These are phyloP conservation scores for Neomicropteryx cornuta DNA, from an alignment of 1,140 invertebrate species.

Conservation along the genomic window DNA sequence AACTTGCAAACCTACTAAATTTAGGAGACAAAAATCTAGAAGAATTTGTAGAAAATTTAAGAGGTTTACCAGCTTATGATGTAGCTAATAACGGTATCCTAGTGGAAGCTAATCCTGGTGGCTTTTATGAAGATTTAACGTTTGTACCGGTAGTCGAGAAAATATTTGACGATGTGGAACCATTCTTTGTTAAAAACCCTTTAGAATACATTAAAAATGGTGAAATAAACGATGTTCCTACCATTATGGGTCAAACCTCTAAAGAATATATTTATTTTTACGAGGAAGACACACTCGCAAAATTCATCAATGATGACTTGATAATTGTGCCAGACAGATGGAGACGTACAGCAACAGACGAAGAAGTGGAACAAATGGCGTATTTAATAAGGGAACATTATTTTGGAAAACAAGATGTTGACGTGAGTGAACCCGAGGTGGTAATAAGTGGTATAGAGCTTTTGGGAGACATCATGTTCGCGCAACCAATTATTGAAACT, in stretches of 20 bases:
- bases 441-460: too few species aligned
- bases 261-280: neutral
- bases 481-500: too few species aligned
- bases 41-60: neutral
- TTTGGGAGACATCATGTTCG: too few species aligned
- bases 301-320: neutral
- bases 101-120: neutral
- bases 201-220: neutral
- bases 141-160: neutral
- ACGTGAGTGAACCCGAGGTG: too few species aligned
- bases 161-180: neutral
- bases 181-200: neutral
- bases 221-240: neutral
- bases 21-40: neutral
- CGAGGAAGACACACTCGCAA: neutral
- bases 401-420: too few species aligned
- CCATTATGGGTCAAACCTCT: neutral
- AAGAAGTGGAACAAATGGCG: neutral
- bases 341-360: neutral
- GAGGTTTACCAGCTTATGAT: neutral
- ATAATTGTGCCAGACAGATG: neutral
- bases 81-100: neutral
- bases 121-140: neutral
- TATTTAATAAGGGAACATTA: neutral
- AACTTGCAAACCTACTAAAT: neutral